Base-by-base conservation (phyloP, 2,797 vertebrate species). In the Fistularia commersonii region DNA sequence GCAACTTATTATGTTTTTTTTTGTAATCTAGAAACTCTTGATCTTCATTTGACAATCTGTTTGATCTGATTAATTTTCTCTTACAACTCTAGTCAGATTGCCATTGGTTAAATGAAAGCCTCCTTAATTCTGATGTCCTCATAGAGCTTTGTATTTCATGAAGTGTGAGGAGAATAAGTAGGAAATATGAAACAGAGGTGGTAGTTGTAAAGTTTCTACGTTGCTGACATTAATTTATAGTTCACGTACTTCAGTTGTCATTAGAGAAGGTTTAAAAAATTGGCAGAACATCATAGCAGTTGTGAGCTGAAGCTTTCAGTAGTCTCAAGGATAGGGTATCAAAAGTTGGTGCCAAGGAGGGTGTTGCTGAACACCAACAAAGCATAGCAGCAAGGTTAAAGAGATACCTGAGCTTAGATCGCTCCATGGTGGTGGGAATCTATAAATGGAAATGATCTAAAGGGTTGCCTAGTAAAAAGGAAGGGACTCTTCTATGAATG, bases 211-310 rank as follows among this genome's bases (percentile, higher is more conserved):
- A 55, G 54, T 45, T 68, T 1, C 23, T 53, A 55, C 10, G 56
- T 58, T 44, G 33, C 40, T 36, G 1, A 32, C 41, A 51, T 57
- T 41, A 74, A 45, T 46, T 72, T 52, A 64, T 10, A 61, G 64
- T 67, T 50, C 54, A 54, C 42, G 37, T 23, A 23, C 23, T 23
- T 23, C 23, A 43, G 38, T 51, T 72, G 72, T 66, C 36, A 76
- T 56, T 12, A 43, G 65, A 81, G 71, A 76, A 64, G 62, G 61
- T 67, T 70, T 70, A 4, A 64, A 47, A 45, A 37, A 48, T 66
- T 66, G 70, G 31, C 61, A 69, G 12, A 66, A 66, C 69, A 60
- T 66, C 57, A 42, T 9, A 45, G 45, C 62, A 42, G 46, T 34
- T 7, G 8, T 38, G 62, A 70, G 54, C 45, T 56, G 57, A 72